Conservation (phyloP, 1,140 invertebrate species). For the Lepidostoma basale region DNA sequence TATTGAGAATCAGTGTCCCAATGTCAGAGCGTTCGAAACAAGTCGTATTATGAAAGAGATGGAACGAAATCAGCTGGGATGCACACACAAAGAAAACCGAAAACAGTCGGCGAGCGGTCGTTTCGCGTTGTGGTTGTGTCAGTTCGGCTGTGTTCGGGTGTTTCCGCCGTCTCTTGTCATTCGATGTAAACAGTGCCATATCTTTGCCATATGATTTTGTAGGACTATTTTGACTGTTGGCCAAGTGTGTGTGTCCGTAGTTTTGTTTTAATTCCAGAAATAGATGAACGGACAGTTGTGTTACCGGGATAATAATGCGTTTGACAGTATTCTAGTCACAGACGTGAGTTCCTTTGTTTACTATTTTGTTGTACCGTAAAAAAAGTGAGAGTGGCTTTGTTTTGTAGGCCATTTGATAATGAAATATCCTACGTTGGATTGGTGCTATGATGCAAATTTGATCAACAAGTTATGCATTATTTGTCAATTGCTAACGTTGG, state of each 20-base stretch:
- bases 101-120: constrained; percentile 1
- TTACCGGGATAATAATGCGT: not conserved
- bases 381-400: constrained; percentile 14
- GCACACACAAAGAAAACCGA: not conserved
- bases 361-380: no score
- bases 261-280: not conserved
- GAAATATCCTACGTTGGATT: no score
- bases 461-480: no score
- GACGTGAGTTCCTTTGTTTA: constrained; percentile 15
- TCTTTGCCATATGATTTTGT: not conserved
- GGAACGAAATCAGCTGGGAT: not conserved
- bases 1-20: no score
- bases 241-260: not conserved
- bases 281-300: not conserved
- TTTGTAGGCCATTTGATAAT: not conserved
- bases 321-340: not conserved
- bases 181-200: constrained; percentile 11
- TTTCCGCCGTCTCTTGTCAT: constrained; percentile 1
- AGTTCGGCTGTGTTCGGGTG: not conserved
- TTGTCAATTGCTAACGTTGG: no score
- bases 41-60: no score
- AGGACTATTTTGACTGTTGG: not conserved
- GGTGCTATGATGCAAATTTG: no score
- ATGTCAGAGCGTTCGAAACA: no score
- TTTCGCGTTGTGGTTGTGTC: not conserved